Evolutionary conservation across 2,797 vertebrate genomes (phyloP).

Genomic region (Myiothlypis chrysogaster): DNA sequence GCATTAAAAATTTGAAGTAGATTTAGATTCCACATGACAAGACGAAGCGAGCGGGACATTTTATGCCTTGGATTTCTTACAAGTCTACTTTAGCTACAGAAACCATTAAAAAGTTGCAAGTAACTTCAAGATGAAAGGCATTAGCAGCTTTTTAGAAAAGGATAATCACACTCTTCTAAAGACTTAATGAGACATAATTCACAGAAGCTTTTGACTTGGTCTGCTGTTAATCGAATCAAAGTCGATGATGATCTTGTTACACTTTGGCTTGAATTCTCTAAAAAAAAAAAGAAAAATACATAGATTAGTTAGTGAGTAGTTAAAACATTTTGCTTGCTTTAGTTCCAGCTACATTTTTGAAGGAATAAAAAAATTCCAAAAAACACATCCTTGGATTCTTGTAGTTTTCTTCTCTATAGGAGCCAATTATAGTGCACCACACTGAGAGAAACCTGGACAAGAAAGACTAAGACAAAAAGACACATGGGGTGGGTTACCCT

Average conservation of each 20-base stretch:
- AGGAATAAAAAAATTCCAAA: background rate
- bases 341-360: conserved; percentile 61
- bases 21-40: conserved; percentile 16
- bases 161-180: conserved; percentile 58
- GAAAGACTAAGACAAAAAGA: conserved; percentile 70
- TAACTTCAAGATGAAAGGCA: conserved; percentile 66
- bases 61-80: conserved; percentile 28
- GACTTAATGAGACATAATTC: conserved; percentile 65
- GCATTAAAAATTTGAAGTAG: background rate
- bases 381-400: conserved; percentile 45
- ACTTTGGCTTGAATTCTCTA: conserved; percentile 89
- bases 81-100: conserved; percentile 31
- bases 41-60: background rate
- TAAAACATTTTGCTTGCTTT: conserved; percentile 70
- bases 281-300: conserved; percentile 56
- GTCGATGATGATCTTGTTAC: conserved; percentile 87
- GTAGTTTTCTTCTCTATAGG: conserved; percentile 68
- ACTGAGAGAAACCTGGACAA: conserved; percentile 64
- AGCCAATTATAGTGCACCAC: conserved; percentile 78
- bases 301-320: conserved; percentile 45
- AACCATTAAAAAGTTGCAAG: conserved; percentile 64
- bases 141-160: conserved; percentile 60
- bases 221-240: conserved; percentile 90
- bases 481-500: conserved; percentile 44
- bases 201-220: conserved; percentile 70